These are phyloP conservation scores for Trichogramma evanescens DNA, from an alignment of 2,888 invertebrate genomes.

Conservation along the genomic window DNA sequence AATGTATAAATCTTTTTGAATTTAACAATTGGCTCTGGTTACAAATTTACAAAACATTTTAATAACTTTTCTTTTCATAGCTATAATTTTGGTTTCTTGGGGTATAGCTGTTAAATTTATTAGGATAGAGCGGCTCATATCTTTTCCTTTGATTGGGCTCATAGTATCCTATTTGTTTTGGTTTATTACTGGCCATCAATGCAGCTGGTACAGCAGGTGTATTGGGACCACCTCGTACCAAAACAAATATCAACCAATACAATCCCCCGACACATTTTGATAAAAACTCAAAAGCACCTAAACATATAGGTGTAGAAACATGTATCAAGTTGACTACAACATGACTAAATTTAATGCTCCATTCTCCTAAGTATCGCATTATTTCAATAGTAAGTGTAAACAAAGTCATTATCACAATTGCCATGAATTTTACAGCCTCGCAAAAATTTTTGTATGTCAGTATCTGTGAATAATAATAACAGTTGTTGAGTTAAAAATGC, in stretches of 20 bases:
- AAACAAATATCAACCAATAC: slow-evolving; percentile 40
- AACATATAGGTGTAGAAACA: slow-evolving; percentile 38
- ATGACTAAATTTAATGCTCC: slow-evolving; percentile 37
- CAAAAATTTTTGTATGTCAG: slow-evolving; percentile 36
- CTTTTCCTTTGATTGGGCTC: not conserved
- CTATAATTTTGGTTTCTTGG: too few relatives aligned
- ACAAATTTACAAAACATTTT: not conserved
- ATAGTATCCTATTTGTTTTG: not conserved
- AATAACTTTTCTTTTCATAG: not conserved
- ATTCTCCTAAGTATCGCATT: slow-evolving; percentile 37
- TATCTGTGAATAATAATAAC: slow-evolving; percentile 27
- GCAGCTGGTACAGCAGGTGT: slow-evolving; percentile 17
- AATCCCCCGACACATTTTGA: slow-evolving; percentile 43
- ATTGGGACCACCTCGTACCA: slow-evolving; percentile 28
- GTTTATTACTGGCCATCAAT: slow-evolving; percentile 6
- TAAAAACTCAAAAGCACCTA: slow-evolving; percentile 40
- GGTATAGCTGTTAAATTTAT: too few relatives aligned
- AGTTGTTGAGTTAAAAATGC: not conserved
- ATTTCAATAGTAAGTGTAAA: slow-evolving; percentile 32
- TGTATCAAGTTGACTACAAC: slow-evolving; percentile 36
- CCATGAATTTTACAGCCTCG: slow-evolving; percentile 35
- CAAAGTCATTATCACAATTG: slow-evolving; percentile 35
- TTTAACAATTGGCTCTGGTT: not conserved
- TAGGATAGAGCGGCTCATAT: too few relatives aligned
- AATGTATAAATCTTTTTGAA: not conserved